These are phyloP conservation scores for Cynoglossus semilaevis DNA, from an alignment of 2,113 vertebrate species.

Conservation along the genomic window DNA sequence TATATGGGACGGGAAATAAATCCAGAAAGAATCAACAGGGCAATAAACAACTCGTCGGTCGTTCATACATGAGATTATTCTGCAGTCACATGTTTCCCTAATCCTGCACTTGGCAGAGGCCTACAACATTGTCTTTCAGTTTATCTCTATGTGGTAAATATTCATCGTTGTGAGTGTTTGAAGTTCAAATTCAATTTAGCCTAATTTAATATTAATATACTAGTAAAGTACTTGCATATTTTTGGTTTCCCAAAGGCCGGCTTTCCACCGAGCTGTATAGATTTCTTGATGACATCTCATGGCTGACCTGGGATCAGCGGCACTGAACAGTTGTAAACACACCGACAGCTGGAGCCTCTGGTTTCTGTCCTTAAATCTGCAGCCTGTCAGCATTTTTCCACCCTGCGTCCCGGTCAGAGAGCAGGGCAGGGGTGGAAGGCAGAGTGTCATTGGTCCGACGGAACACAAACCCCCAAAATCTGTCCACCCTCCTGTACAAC, in stretches of 20 bases:
- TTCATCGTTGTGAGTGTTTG: slow-evolving; percentile 8
- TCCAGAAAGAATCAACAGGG: slow-evolving; percentile 1
- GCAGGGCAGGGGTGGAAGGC: slow-evolving; percentile 3
- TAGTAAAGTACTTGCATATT: background rate
- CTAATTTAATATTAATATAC: slow-evolving; percentile 5
- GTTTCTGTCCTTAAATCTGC: slow-evolving; percentile 39
- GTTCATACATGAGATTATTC: background rate
- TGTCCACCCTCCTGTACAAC: slow-evolving; percentile 41
- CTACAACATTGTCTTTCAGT: background rate
- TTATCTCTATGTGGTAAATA: slow-evolving; percentile 1
- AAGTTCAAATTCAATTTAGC: slow-evolving; percentile 18
- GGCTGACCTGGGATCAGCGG: slow-evolving; percentile 25
- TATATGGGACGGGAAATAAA: background rate
- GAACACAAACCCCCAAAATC: slow-evolving; percentile 41
- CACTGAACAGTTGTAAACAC: slow-evolving; percentile 36
- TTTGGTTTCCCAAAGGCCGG: background rate
- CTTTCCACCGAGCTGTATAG: too few species aligned
- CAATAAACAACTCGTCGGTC: slow-evolving; percentile 14
- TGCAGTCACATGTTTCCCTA: slow-evolving; percentile 1
- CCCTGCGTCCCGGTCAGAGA: slow-evolving; percentile 30
- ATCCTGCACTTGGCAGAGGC: slow-evolving; percentile 1
- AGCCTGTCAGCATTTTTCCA: slow-evolving; percentile 58
- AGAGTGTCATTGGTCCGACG: slow-evolving; percentile 40
- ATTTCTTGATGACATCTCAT: slow-evolving; percentile 4
- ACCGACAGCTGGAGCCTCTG: slow-evolving; percentile 50